Evolutionary conservation across 1,140 invertebrate genomes (phyloP), one percentile per base, ranked within the genome.

Genomic region (Ruditapes philippinarum): DNA sequence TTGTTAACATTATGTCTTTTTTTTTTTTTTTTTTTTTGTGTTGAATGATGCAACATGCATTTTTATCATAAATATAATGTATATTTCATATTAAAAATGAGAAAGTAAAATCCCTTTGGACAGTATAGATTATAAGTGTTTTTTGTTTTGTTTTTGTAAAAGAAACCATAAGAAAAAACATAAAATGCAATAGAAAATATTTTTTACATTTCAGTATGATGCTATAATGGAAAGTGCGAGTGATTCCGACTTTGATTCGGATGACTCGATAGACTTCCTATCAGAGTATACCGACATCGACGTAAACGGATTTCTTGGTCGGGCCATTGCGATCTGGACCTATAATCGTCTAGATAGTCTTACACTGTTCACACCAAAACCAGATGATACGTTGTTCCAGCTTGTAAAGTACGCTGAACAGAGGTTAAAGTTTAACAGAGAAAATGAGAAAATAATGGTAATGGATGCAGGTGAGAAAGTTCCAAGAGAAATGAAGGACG

Each of bases 311-410:
- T 79, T 91, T 0, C 45, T 92, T 28, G 92, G 92, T 17, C 90
- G 92, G 74, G 90, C 92, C 14, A 86, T 97, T 49, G 99, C 99
- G 85, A 97, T 97, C 91, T 99, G 97, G 95, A 99, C 99, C 95
- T 99, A 99, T 0, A 98, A 98, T 89, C 99, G 87, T 12, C 90
- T 87, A 98, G 89, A 97, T 96, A 96, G 97, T 98, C 80, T 97
- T 96, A 60, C 98, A 97, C 92, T 97, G 97, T 95, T 98, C 98
- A 96, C 97, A 60, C 93, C 93, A n/a, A 54, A 87, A 9, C 79
- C 85, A 14, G 90, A 92, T 0, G 92, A 94, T 82, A 90, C 91
- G 14, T 68, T 94, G 25, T 78, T 65, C 17, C 89, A 85, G 14
- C 76, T 94, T 28, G 83, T 92, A 2, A 84, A 90, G n/a, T 94